Conservation (phyloP, 64 coral and sea anemone species). For the Dendronephthya gigantea region DNA sequence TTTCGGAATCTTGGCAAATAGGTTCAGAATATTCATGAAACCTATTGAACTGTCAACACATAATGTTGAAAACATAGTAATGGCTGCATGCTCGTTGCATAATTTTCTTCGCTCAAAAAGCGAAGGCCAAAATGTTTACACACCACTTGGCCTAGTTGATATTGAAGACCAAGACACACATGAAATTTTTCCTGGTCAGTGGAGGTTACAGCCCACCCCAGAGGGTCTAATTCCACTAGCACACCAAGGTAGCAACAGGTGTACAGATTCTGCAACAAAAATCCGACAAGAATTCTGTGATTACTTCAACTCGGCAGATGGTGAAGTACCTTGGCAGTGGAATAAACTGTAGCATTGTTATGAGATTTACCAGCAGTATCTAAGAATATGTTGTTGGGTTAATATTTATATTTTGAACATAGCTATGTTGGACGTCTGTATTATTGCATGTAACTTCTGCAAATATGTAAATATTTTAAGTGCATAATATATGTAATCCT, state of each 20-base stretch:
- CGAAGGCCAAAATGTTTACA: not conserved
- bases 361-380: not conserved
- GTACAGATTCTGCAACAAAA: constrained; percentile 12
- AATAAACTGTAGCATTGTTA: not conserved
- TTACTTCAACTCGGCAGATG: constrained; percentile 36
- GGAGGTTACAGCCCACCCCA: constrained; percentile 19
- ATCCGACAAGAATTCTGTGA: constrained; percentile 28
- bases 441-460: no score
- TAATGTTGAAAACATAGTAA: constrained; percentile 24
- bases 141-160: not conserved
- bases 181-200: constrained; percentile 18
- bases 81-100: constrained; percentile 26
- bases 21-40: constrained; percentile 5
- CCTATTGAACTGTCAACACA: constrained; percentile 16
- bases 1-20: constrained; percentile 15
- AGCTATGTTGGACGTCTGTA: no score
- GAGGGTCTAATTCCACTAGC: not conserved
- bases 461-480: no score
- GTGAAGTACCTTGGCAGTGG: constrained; percentile 34
- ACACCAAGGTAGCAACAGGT: constrained; percentile 5
- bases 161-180: constrained; percentile 13
- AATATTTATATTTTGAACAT: no score
- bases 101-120: constrained; percentile 20
- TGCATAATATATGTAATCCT: no score
- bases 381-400: not conserved